Evolutionary conservation across 2,113 vertebrate species (phyloP).

Genomic region (Bostrychus sinensis): DNA sequence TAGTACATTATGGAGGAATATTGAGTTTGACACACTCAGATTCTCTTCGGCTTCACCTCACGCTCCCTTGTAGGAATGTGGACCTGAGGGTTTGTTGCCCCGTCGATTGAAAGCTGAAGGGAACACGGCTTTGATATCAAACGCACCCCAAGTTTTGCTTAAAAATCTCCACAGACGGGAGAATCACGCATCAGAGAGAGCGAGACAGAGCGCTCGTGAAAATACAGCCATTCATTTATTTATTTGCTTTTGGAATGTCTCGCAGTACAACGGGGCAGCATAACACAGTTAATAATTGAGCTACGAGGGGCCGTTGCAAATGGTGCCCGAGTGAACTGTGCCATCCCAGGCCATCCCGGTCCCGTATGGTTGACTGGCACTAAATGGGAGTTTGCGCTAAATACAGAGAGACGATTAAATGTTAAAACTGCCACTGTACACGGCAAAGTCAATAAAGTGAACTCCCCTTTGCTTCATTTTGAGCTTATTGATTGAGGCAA

Average conservation of each 20-base stretch:
- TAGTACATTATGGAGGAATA: constrained; percentile 78
- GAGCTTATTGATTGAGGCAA: constrained; percentile 85
- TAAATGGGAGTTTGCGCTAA: constrained; percentile 80
- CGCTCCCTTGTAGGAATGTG: constrained; percentile 68
- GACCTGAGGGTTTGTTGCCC: constrained; percentile 73
- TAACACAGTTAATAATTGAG: constrained; percentile 80
- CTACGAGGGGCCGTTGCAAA: constrained; percentile 73
- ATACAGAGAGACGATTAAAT: constrained; percentile 85
- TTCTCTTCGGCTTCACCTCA: constrained; percentile 73
- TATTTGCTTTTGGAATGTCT: constrained; percentile 75
- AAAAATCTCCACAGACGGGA: constrained; percentile 53
- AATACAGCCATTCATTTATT: constrained; percentile 78
- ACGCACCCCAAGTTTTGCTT: constrained; percentile 70
- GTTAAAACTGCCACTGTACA: constrained; percentile 84
- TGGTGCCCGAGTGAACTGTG: constrained; percentile 66
- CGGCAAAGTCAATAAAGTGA: constrained; percentile 83
- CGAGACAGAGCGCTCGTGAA: constrained; percentile 61
- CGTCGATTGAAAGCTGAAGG: constrained; percentile 74
- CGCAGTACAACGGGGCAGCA: constrained; percentile 71
- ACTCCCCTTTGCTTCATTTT: constrained; percentile 85
- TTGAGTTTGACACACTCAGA: constrained; percentile 77
- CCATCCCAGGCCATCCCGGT: constrained; percentile 49
- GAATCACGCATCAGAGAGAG: constrained; percentile 69
- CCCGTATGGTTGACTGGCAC: constrained; percentile 65
- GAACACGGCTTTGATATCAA: constrained; percentile 77